A percentile compares a stretch with the other conserved stretches of the same genome.
These are phyloP conservation scores for Silurus glanis DNA, from an alignment of 2,113 vertebrate species.

Conservation along the genomic window DNA sequence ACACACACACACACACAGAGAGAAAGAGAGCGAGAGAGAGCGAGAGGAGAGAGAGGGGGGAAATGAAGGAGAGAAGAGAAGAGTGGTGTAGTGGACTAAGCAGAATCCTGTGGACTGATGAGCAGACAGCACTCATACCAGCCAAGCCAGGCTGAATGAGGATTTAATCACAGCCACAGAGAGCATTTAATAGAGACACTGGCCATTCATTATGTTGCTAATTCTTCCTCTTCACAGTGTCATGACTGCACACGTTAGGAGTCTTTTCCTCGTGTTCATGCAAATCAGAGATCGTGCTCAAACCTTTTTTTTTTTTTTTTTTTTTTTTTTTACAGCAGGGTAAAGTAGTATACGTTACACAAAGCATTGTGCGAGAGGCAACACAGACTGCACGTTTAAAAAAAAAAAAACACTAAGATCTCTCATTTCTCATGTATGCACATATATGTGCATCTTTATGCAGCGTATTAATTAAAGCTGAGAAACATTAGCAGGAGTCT, in stretches of 20 bases:
- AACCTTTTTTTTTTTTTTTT: neutral
- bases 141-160: slow-evolving; percentile 44
- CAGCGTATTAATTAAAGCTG: slow-evolving; percentile 71
- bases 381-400: neutral
- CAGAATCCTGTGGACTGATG: slow-evolving; percentile 30
- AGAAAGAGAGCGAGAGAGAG: neutral
- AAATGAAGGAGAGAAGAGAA: slow-evolving; percentile 33
- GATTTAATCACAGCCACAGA: slow-evolving; percentile 49
- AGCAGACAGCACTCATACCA: slow-evolving; percentile 32
- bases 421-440: slow-evolving; percentile 63
- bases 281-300: slow-evolving; percentile 8
- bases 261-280: slow-evolving; percentile 41
- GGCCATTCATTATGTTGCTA: slow-evolving; percentile 51
- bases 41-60: slow-evolving; percentile 29
- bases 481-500: slow-evolving; percentile 61
- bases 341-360: neutral
- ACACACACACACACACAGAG: neutral
- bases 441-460: slow-evolving; percentile 76
- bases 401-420: slow-evolving; percentile 55
- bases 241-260: slow-evolving; percentile 45
- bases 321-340: neutral
- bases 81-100: slow-evolving; percentile 2
- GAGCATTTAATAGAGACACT: slow-evolving; percentile 36
- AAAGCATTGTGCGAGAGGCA: neutral
- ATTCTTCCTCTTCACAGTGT: slow-evolving; percentile 47